These are phyloP conservation scores for Neoarius graeffei DNA, from an alignment of 2,113 vertebrate species.

Conservation along the genomic window DNA sequence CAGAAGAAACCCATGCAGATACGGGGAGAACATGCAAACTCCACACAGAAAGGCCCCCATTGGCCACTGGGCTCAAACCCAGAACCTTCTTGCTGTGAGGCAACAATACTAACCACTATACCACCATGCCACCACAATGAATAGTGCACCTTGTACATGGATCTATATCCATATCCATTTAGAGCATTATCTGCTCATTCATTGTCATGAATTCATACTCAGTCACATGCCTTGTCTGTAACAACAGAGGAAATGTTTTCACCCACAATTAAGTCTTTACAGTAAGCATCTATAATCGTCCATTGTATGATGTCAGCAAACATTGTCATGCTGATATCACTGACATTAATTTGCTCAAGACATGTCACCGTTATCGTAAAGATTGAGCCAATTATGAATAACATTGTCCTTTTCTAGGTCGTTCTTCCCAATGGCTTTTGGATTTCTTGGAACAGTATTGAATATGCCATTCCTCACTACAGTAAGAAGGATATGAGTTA, in stretches of 20 bases:
- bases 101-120: no score
- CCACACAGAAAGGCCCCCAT: no score
- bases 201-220: neutral
- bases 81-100: no score
- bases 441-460: constrained; percentile 73
- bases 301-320: neutral
- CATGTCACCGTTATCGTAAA: neutral
- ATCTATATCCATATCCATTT: neutral
- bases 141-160: neutral
- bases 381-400: neutral
- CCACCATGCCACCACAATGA: neutral
- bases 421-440: constrained; percentile 82
- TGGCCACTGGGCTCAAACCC: no score
- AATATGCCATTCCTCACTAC: constrained; percentile 77
- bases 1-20: no score
- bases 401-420: constrained; percentile 67
- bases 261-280: neutral
- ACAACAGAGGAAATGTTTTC: neutral
- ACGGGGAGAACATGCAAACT: no score
- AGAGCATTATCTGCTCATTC: neutral
- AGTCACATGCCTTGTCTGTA: neutral
- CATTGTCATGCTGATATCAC: neutral
- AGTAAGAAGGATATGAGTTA: constrained; percentile 67
- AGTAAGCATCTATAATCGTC: neutral
- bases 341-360: neutral